Evolutionary conservation across 1,140 invertebrate species (phyloP), one percentile per base, ranked within the genome.

Genomic region (Drosophila jambulina): DNA sequence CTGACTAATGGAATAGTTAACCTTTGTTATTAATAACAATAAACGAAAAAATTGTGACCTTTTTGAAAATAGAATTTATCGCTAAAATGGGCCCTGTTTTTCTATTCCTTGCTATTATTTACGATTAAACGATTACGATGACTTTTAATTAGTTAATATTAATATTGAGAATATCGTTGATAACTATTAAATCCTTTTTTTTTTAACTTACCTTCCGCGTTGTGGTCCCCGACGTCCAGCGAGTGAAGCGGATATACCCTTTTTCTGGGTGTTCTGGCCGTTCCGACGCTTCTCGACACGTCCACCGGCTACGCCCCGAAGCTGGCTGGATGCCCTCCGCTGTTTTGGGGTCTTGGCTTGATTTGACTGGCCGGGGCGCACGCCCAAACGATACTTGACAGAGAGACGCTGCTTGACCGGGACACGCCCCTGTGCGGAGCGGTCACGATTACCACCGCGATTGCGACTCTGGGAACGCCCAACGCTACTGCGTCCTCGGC

Each of bases 251-350:
- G 71, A 75, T 12, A 85, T 51, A 5, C 71, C 63, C 49, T 75
- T 82, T 15, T 80, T 74, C 6, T 64, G 59, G 23, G 63, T 19
- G 61, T 60, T 72, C 4, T 64, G 43, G 21, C 48, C 63, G 25
- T 84, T 87, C 29, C 87, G 81, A 54, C 91, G 84, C 68, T 92
- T 91, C 13, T 78, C 79, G 25, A 92, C 81, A 8, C 91, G 82
- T 38, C 91, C 91, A n/a, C 74, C 70, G 17, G 78, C 71, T 1
- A 92, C 83, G 38, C 91, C 83, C 8, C 87, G 84, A 21, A 75
- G 34, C 65, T 90, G 62, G 40, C 85, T 90, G n/a, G 49, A 59
- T 27, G 68, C 48, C 27, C 77, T 78, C 2, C 57, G 78, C 25
- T 62, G 67, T 17, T 17, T 51, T 8, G 23, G 53, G 34, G 29